phyloP scores from a whole-genome alignment of 2,113 vertebrate genomes.

The Rousettus leschenaultii region DNA sequence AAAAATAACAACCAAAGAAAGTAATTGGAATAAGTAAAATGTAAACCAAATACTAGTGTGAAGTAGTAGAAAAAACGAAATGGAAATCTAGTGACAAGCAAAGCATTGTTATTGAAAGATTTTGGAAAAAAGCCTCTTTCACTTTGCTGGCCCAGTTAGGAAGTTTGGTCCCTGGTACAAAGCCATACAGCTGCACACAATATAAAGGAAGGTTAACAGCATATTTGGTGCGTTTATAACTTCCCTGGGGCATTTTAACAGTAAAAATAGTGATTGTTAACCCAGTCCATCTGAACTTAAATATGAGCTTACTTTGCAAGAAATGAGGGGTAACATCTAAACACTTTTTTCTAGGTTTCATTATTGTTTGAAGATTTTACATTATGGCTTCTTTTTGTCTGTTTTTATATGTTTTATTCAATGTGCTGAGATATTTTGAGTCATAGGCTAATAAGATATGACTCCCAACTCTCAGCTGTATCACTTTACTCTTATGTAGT shows the following conservation, averaged over 20 bases:
- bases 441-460: slow-evolving; percentile 38
- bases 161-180: slow-evolving; percentile 84
- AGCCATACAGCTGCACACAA: slow-evolving; percentile 88
- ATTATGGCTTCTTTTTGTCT: slow-evolving; percentile 76
- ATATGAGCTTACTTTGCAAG: slow-evolving; percentile 84
- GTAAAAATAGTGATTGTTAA: slow-evolving; percentile 88
- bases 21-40: slow-evolving; percentile 67
- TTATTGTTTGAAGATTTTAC: slow-evolving; percentile 79
- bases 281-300: slow-evolving; percentile 84
- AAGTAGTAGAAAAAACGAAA: slow-evolving; percentile 74
- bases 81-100: slow-evolving; percentile 82
- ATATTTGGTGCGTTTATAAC: slow-evolving; percentile 87
- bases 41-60: slow-evolving; percentile 72
- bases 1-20: slow-evolving; percentile 66
- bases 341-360: slow-evolving; percentile 77
- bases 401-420: slow-evolving; percentile 74
- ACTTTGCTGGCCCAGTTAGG: slow-evolving; percentile 78
- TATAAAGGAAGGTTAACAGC: slow-evolving; percentile 86
- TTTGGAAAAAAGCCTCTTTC: slow-evolving; percentile 71
- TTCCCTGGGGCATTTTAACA: slow-evolving; percentile 87
- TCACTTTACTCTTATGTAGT: not conserved
- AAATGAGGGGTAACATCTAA: slow-evolving; percentile 82
- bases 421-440: slow-evolving; percentile 48
- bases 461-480: not conserved
- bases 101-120: slow-evolving; percentile 80